Base-by-base conservation (phyloP, 2,113 vertebrate genomes). In the Numenius arquata region DNA sequence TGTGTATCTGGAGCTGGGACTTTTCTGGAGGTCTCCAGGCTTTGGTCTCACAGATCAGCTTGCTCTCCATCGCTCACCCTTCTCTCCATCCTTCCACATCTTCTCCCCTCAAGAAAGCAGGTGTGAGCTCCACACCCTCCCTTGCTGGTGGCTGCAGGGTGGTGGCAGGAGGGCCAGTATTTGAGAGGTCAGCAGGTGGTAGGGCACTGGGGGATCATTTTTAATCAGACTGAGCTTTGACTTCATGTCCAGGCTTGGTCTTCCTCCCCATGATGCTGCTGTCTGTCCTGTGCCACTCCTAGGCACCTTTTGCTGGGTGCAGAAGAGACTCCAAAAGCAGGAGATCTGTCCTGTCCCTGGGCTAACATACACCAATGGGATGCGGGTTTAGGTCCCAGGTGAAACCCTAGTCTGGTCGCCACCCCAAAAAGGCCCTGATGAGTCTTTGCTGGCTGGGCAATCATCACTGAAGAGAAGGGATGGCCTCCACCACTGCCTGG, bases 341-440 rank as follows among this genome's bases (percentile, higher is more conserved):
- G 36, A 66, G 52, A 8, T 15, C 6, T 0, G 4, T 27, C 12
- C 45, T 47, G 34, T 11, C 30, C 63, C 56, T 36, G 48, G 26
- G 32, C 18, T 72, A 7, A 25, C 0, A 3, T 12, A 30, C 18
- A 6, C 6, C 5, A 21, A 4, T 17, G 12, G 41, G 11, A 11
- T 6, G 34, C 53, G 59, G 59, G 52, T 79, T 45, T 21, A 47
- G 45, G 50, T 58, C 48, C 65, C n/a, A 58, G 36, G 26, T 4
- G 23, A 65, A 65, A 16, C 15, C 15, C 23, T 38, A 6, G 13
- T 26, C 32, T 58, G 43, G 23, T 45, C 15, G 12, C 2, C 27
- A 4, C 11, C 36, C 27, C 32, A 63, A 3, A 56, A 56, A 52
- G 17, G 32, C 27, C 41, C 36, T 21, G 32, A 25, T 12, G 18